Evolutionary conservation across 2,797 vertebrate genomes (phyloP).

Genomic region (Mormyrus proboscirostris): DNA sequence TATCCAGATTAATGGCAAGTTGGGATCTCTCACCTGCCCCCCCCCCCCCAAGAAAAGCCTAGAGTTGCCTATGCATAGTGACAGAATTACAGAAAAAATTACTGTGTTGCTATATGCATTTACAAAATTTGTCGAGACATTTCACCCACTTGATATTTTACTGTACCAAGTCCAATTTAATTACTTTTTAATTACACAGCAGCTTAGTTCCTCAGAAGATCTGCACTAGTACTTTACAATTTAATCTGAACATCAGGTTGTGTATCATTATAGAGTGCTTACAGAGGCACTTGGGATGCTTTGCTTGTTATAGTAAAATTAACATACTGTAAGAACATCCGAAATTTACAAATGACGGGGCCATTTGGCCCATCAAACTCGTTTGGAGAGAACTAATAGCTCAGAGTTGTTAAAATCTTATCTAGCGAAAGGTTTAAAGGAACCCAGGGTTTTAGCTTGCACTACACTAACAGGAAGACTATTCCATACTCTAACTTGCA

Average conservation of each 20-base stretch:
- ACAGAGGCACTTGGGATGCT: not conserved
- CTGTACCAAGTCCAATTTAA: not conserved
- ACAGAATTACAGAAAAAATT: not conserved
- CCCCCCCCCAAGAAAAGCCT: too few species aligned
- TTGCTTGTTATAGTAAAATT: not conserved
- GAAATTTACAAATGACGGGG: too few species aligned
- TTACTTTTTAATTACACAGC: not conserved
- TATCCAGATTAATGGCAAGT: too few species aligned
- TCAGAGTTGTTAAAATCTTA: too few species aligned
- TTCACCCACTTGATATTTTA: not conserved
- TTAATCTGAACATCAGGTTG: not conserved
- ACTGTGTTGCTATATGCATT: not conserved
- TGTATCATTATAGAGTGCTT: not conserved
- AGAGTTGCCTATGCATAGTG: not conserved
- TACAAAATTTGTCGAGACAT: not conserved
- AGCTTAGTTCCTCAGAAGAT: not conserved
- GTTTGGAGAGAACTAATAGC: too few species aligned
- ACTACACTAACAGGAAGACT: too few species aligned
- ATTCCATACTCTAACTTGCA: constrained; percentile 39
- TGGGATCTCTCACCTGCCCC: too few species aligned
- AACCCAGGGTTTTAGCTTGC: too few species aligned
- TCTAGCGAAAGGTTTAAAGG: too few species aligned
- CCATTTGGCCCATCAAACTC: too few species aligned
- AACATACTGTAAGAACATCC: not conserved
- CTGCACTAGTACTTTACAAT: not conserved